Evolutionary conservation across 23 tunicate genomes (phyloP), one percentile per base, ranked within the genome.

Genomic region (Trididemnum nubilum): DNA sequence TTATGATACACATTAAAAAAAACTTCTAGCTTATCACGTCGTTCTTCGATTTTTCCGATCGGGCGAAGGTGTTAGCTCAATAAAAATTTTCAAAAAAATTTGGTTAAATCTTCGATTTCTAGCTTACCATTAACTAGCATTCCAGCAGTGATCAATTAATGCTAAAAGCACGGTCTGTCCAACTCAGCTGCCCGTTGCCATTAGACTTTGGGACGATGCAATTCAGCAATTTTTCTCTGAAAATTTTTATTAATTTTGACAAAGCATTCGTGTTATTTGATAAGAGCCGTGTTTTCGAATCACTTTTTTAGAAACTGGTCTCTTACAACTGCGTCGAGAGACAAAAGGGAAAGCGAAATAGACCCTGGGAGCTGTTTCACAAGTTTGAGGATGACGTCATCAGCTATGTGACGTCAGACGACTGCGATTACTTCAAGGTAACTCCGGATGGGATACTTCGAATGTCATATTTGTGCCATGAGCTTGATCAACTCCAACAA

Each of bases 391-490:
- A n/a, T 27, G 58, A 73, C 78, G 28, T 33, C 31, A 34, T 35
- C 54, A 2, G 5, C 33, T 24, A 30, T 54, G 37, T 58, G 82
- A 60, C 72, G 73, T 59, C 72, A 33, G 2, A 34, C 19, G 74
- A 80, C 30, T 35, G 54, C 35, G 58, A 61, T 64, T 80, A 64
- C 35, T 80, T 64, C 74, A 9, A 19, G 24, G 73, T 36, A n/a
- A 64, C 84, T 0, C 1, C 61, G 2, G 75, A 80, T 25, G 84
- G 73, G 21, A 36, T 80, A 2, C 34, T 65, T 23, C 59, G 84
- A 1, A 80, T 80, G 84, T 37, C 58, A 2, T 2, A 2, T 2
- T 30, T 73, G 4, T 73, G 78, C 58, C 2, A 5, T 2, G 78
- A 73, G 58, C 78, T 73, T 2, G 78, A 73, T 37, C 27, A 39